Base-by-base conservation (phyloP, 2,888 invertebrate species). In the Drosophila sordidapex region DNA sequence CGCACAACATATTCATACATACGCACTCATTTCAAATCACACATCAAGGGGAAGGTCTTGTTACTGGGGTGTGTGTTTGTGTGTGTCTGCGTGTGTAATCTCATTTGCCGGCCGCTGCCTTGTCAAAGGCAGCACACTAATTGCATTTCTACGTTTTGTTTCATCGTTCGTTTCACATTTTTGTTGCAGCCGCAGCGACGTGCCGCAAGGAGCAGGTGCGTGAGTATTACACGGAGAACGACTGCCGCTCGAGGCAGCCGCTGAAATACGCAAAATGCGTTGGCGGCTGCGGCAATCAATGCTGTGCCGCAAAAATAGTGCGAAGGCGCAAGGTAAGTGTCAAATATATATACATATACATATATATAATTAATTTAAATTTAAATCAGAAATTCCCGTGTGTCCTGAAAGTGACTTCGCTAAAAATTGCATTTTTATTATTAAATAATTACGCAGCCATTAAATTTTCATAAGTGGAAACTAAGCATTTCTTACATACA, bases 221-320 rank as follows among this genome's bases (percentile, higher is more conserved):
- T 76, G 98, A 98, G 93, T 97, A 96, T 93, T 96, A 98, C 91
- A 96, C 97, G 62, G 98, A 98, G 92, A 98, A 98, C 85, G 95
- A 96, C 74, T 99, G 99, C 93, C 95, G 98, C 82, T 97, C 98
- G 74, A 95, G 98, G 72, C 97, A 98, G 91, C 97, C 97, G 54
- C 95, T 99, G 80, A 97, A 98, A 91, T 97, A 97, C 93, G 98
- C 98, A 68, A 96, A 96, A 91, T 98, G 98, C 93, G 95, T 95
- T 71, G 95, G 96, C 70, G 96, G 97, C 89, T 97, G 97, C 90
- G 97, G 96, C 79, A 95, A 95, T 80, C 95, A 95, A 86, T 99
- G 99, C 94, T 99, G 99, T 93, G 95, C 96, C 79, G 97, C 99
- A 4, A 95, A 97, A 91, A 97, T 97, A 94, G 98, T 97, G 84